Evolutionary conservation across 2,888 invertebrate genomes (phyloP).

Genomic region (Chalcis sispes): DNA sequence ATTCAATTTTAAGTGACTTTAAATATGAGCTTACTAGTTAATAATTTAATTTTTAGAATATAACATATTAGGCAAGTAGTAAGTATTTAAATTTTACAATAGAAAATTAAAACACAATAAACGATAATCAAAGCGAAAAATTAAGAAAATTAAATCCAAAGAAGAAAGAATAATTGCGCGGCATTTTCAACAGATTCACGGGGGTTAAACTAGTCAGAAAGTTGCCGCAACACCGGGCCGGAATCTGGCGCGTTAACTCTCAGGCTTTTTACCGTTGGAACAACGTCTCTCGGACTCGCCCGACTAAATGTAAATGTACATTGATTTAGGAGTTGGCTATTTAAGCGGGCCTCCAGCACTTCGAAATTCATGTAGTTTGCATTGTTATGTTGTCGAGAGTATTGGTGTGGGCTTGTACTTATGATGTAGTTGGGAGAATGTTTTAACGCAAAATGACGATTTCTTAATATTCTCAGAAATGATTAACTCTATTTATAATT

Average conservation of each 20-base stretch:
- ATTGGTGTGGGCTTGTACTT: slow-evolving; percentile 14
- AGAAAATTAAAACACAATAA: no score
- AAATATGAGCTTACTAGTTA: no score
- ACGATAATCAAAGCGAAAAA: no score
- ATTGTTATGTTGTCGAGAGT: not conserved
- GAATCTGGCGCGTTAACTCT: slow-evolving; percentile 50
- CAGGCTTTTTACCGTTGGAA: slow-evolving; percentile 49
- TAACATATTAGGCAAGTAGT: no score
- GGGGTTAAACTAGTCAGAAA: slow-evolving; percentile 75
- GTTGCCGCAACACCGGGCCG: slow-evolving; percentile 73
- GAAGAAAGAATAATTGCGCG: slow-evolving; percentile 29
- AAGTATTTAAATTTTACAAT: no score
- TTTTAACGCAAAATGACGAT: no score
- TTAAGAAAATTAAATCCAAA: no score
- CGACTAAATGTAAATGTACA: slow-evolving; percentile 50
- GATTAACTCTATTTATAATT: no score
- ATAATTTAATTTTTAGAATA: no score
- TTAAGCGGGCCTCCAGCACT: slow-evolving; percentile 41
- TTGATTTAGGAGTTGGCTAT: slow-evolving; percentile 50
- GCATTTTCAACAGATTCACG: slow-evolving; percentile 64
- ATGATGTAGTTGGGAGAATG: slow-evolving; percentile 24
- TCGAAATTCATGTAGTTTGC: slow-evolving; percentile 42
- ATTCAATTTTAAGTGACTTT: no score
- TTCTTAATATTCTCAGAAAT: no score
- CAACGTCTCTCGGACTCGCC: slow-evolving; percentile 19